Evolutionary conservation across 2,113 vertebrate genomes (phyloP), one percentile per base, ranked within the genome.

Genomic region (Ochotona princeps): DNA sequence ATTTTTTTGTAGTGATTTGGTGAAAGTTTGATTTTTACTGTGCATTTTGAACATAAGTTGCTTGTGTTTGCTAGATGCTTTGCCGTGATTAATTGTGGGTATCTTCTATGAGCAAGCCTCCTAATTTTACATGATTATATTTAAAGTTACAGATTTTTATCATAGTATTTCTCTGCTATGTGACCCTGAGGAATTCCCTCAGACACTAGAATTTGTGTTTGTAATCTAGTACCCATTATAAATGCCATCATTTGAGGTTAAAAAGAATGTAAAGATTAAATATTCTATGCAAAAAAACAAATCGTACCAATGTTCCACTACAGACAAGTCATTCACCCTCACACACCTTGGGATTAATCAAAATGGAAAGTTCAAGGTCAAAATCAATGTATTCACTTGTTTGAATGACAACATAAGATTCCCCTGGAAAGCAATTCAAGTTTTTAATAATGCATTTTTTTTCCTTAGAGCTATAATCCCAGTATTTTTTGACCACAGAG

Each of bases 311-410:
- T 23, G 9, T 10, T 57, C 0, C 2, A 38, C n/a, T 72, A 5
- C 1, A 30, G 9, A 69, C 72, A 91, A 20, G 5, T 18, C 26
- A 17, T 13, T n/a, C 9, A n/a, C 73, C 47, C 65, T 32, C 26
- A 65, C 44, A 12, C 54, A 57, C 23, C 26, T 44, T 32, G 11
- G 32, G 1, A 21, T 0, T n/a, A 9, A 82, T 21, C 49, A 85
- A 2, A 87, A 51, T 26, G 17, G n/a, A 87, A 91, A 89, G 72
- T 81, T 5, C 67, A 93, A 91, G 23, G n/a, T 89, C 72, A 91
- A 57, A 86, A 69, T 12, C 96, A 94, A 87, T 35, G 87, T 73
- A 85, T 28, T 74, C 92, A 30, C 14, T 84, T 76, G 14, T 30
- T 67, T 83, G 26, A 67, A 91, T 76, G 21, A 1, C 54, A 73